Conservation (phyloP, 2,797 vertebrate genomes). For the Typhlichthys subterraneus region DNA sequence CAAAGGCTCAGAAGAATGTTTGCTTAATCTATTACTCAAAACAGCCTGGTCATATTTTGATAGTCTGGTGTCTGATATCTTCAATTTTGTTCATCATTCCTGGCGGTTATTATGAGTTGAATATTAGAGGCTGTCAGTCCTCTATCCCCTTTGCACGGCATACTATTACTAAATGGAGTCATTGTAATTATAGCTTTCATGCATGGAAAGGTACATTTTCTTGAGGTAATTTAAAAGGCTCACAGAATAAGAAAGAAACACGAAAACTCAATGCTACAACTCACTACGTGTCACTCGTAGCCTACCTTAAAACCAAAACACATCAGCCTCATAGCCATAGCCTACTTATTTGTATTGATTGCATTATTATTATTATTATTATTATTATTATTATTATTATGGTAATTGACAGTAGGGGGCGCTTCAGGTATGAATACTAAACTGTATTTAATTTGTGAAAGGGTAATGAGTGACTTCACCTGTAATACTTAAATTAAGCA, state of each 20-base stretch:
- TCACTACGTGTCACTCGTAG: constrained; percentile 39
- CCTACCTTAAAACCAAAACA: constrained; percentile 31
- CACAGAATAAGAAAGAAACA: constrained; percentile 22
- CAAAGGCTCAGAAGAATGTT: constrained; percentile 31
- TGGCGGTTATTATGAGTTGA: constrained; percentile 67
- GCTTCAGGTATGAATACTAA: constrained; percentile 55
- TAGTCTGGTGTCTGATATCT: constrained; percentile 61
- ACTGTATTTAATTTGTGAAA: background rate
- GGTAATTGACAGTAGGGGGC: constrained; percentile 67
- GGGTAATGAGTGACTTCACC: background rate
- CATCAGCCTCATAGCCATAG: constrained; percentile 27
- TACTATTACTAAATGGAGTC: constrained; percentile 67
- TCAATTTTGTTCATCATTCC: constrained; percentile 72
- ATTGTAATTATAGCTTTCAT: constrained; percentile 78
- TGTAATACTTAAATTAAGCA: background rate
- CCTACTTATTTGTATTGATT: constrained; percentile 33
- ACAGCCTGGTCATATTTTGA: constrained; percentile 41
- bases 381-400: constrained; percentile 40
- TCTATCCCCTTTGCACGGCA: constrained; percentile 41
- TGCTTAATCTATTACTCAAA: constrained; percentile 44
- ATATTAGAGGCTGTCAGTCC: constrained; percentile 70
- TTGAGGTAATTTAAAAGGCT: constrained; percentile 69
- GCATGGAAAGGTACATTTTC: constrained; percentile 76
- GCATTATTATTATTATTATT: constrained; percentile 58
- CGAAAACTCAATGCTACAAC: constrained; percentile 31